Evolutionary conservation across 2,113 vertebrate genomes (phyloP).

Genomic region (Antennarius striatus): DNA sequence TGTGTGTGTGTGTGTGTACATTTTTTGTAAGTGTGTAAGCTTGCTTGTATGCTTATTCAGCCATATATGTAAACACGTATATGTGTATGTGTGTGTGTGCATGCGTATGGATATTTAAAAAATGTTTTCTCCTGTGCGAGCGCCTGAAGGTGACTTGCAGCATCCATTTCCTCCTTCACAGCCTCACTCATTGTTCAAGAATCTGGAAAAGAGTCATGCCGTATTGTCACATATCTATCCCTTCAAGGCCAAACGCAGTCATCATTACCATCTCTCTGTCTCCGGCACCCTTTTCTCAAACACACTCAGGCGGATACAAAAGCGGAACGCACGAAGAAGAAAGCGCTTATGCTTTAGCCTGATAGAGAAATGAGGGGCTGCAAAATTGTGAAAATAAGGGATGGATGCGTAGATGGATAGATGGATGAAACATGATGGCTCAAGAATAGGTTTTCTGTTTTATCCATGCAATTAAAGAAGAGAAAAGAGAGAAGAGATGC

Average conservation of each 20-base stretch:
- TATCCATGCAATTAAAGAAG: neutral
- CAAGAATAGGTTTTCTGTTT: neutral
- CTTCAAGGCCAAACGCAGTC: constrained; percentile 30
- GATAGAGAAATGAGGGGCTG: neutral
- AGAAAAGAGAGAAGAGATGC: constrained; percentile 14
- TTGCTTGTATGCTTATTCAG: constrained; percentile 7
- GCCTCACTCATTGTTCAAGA: constrained; percentile 50
- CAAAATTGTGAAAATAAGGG: neutral
- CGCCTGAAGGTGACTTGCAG: constrained; percentile 61
- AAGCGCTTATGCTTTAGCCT: neutral
- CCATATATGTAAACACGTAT: constrained; percentile 1
- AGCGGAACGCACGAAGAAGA: no score
- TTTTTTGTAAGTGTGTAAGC: neutral
- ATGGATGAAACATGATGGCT: neutral
- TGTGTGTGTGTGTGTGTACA: constrained; percentile 10
- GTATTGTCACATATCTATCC: constrained; percentile 47
- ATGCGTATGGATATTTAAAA: constrained; percentile 18
- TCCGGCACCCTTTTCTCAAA: neutral
- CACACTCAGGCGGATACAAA: neutral
- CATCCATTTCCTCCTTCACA: constrained; percentile 47
- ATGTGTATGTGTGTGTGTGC: neutral
- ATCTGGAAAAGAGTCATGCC: constrained; percentile 47
- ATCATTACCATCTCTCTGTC: constrained; percentile 26
- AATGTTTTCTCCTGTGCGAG: constrained; percentile 12
- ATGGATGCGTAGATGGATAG: constrained; percentile 10